Evolutionary conservation across 2,888 invertebrate genomes (phyloP).

Genomic region (Leucozona laternaria): DNA sequence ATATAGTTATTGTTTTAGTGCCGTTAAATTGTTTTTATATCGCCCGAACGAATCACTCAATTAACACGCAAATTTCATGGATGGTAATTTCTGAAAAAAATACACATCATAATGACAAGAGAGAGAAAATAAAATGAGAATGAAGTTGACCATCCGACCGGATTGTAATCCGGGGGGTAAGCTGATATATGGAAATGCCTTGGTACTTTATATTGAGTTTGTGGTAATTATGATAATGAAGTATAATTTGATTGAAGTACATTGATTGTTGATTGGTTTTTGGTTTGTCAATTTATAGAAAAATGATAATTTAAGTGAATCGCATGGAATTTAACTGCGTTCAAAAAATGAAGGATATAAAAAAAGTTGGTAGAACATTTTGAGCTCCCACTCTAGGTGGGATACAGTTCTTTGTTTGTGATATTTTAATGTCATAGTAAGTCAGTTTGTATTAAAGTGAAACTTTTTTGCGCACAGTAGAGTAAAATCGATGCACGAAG

Average conservation of each 20-base stretch:
- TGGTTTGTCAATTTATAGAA: constrained; percentile 15
- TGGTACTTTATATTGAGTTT: constrained; percentile 28
- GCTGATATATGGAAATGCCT: neutral
- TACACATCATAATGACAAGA: constrained; percentile 18
- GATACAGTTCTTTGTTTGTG: too few species aligned
- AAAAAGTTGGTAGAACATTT: too few species aligned
- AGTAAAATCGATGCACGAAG: too few species aligned
- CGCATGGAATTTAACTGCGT: neutral
- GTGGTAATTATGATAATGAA: constrained; percentile 52
- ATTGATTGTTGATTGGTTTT: constrained; percentile 49
- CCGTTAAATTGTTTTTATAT: constrained; percentile 48
- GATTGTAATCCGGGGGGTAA: neutral
- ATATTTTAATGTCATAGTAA: too few species aligned
- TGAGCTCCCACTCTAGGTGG: too few species aligned
- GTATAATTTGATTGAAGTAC: constrained; percentile 29
- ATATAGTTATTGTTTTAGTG: constrained; percentile 51
- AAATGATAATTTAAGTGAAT: neutral
- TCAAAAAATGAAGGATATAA: too few species aligned
- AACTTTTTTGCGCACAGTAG: too few species aligned
- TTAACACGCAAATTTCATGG: constrained; percentile 44
- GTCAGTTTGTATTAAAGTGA: too few species aligned
- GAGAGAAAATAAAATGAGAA: constrained; percentile 29
- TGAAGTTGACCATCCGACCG: constrained; percentile 27
- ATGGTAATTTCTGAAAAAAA: constrained; percentile 39
- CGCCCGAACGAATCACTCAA: constrained; percentile 42